A percentile compares a stretch with the other conserved stretches of the same genome.
Evolutionary conservation across 2,113 vertebrate species (phyloP).

Genomic region (Mystacornis crossleyi): DNA sequence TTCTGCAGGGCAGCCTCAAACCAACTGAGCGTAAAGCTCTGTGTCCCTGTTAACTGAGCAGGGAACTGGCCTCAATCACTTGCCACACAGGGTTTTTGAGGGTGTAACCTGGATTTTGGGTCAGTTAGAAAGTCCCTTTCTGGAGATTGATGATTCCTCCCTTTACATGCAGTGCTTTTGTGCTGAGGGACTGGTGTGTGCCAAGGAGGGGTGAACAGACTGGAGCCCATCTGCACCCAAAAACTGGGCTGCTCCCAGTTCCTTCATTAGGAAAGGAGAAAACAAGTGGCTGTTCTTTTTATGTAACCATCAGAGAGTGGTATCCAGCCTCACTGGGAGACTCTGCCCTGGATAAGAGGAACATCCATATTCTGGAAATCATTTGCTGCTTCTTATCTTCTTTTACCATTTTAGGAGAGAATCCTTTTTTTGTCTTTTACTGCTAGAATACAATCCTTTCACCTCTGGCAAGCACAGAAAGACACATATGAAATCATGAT

Average conservation of each 20-base stretch:
- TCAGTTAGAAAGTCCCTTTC: background rate
- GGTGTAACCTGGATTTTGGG: background rate
- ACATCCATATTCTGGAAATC: background rate
- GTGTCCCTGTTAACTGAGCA: background rate
- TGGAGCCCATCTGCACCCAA: background rate
- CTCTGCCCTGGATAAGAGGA: background rate
- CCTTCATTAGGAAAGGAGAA: background rate
- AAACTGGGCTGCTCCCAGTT: background rate
- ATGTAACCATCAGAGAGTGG: background rate
- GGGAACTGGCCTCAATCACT: background rate
- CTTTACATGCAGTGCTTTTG: rapidly evolving
- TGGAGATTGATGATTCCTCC: background rate
- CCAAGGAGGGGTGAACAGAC: background rate
- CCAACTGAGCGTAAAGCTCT: background rate
- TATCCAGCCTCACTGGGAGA: background rate
- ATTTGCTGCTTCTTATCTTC: background rate
- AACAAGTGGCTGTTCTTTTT: background rate
- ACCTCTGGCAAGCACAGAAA: background rate
- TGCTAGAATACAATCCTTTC: background rate
- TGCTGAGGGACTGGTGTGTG: background rate
- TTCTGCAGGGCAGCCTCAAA: background rate
- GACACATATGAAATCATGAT: background rate
- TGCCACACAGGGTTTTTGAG: background rate
- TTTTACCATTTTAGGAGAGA: background rate
- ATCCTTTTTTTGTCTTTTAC: background rate